Percentiles rank a stretch among this genome's conserved stretches.
phyloP scores from a whole-genome alignment of 2,797 vertebrate species.

The Chanos chanos region DNA sequence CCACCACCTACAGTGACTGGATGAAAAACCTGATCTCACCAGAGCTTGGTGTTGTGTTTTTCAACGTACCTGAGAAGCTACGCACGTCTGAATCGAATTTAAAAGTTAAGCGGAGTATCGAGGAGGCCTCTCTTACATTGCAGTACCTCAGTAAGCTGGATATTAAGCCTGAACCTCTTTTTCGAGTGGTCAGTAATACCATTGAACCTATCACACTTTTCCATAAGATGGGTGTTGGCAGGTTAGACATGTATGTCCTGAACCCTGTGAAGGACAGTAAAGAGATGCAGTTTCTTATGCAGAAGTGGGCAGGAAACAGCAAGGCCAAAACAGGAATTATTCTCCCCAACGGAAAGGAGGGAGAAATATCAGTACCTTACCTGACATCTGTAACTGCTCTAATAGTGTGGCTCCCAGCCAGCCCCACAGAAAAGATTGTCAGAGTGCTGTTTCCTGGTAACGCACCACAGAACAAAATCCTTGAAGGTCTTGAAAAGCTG shows the following conservation, averaged over 20 bases:
- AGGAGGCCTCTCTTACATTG: constrained; percentile 91
- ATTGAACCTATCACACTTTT: constrained; percentile 95
- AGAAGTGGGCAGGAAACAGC: constrained; percentile 97
- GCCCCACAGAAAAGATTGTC: constrained; percentile 91
- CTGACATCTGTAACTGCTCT: constrained; percentile 95
- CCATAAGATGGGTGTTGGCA: constrained; percentile 98
- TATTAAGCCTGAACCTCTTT: constrained; percentile 90
- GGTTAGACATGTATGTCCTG: constrained; percentile 94
- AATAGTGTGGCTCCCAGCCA: constrained; percentile 95
- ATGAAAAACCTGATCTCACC: constrained; percentile 98
- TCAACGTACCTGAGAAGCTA: constrained; percentile 95
- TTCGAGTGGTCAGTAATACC: constrained; percentile 87
- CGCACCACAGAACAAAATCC: constrained; percentile 96
- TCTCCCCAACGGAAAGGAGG: constrained; percentile 90
- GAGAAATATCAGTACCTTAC: constrained; percentile 97
- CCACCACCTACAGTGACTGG: constrained; percentile 92
- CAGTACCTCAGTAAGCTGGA: constrained; percentile 89
- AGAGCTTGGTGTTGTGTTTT: constrained; percentile 95
- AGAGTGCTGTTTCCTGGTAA: constrained; percentile 97
- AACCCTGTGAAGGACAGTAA: constrained; percentile 98
- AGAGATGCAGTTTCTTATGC: constrained; percentile 99
- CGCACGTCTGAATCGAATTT: constrained; percentile 90
- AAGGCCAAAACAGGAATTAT: constrained; percentile 97
- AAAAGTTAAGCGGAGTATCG: constrained; percentile 94
- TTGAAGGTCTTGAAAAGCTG: constrained; percentile 95